Base-by-base conservation (phyloP, 2,797 vertebrate genomes). In the Serranus cabrilla region DNA sequence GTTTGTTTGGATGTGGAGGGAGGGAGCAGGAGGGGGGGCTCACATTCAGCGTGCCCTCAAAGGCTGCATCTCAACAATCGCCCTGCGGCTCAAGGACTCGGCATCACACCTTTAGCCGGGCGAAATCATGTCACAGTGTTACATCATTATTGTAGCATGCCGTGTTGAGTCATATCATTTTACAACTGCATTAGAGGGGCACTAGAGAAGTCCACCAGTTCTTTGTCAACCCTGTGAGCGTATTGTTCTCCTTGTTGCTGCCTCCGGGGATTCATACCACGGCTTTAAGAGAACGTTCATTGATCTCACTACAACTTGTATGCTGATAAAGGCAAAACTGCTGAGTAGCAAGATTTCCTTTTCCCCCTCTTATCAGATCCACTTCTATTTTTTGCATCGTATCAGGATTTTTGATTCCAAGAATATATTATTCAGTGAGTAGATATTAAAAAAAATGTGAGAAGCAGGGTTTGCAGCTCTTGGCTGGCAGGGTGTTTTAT, bases 371-470 rank as follows among this genome's bases (percentile, higher is more conserved):
- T 86, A 85, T 90, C 86, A 83, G 77, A 83, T 78, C 72, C 71
- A 58, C 73, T 76, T 73, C 58, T 78, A 37, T 82, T 83, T 88
- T 82, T 81, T 85, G 78, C 84, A 84, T 63, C 69, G 64, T 78
- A 86, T 87, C 76, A 75, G 72, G 74, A 81, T 92, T 91, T 27
- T 90, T 83, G 75, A 89, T 86, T 84, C 80, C 59, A 58, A 84
- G 80, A 84, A 90, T 89, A 79, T 84, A 87, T 90, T 89, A 91
- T 90, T 89, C 80, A 90, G 75, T 82, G 63, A 78, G 73, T 66
- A 79, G 78, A 77, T 83, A 82, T 85, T 83, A 63, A 83, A 75
- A 85, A 78, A 83, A 68, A 58, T 71, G 60, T 49, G 69, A 79
- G 80, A 59, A 72, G 71, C 76, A 78, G 50, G 67, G n/a, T 76